Percentiles rank a stretch among this genome's conserved stretches.
phyloP scores from a whole-genome alignment of 2,888 invertebrate genomes.

The Zeuzera pyrina region DNA sequence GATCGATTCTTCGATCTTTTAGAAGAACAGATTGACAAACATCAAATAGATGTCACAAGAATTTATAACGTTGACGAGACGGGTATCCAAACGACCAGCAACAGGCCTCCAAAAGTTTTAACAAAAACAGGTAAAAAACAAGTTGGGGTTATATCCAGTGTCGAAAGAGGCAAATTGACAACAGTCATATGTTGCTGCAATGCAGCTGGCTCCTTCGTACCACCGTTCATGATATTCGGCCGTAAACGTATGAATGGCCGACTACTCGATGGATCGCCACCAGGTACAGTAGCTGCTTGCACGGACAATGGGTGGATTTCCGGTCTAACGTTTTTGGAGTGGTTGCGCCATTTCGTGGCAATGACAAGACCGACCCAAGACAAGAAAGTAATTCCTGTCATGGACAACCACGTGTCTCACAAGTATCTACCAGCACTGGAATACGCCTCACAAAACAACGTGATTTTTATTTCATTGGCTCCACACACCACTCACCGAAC shows the following conservation, averaged over 20 bases:
- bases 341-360: constrained; percentile 10
- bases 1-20: constrained; percentile 10
- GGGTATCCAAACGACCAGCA: constrained; percentile 6
- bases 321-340: constrained; percentile 15
- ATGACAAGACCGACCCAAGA: constrained; percentile 11
- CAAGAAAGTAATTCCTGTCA: constrained; percentile 7
- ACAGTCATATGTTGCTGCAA: constrained; percentile 18
- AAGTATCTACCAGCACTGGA: constrained; percentile 11
- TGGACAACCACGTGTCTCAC: constrained; percentile 12
- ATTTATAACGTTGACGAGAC: constrained; percentile 10
- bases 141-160: constrained; percentile 19
- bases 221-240: constrained; percentile 27
- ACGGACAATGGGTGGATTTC: constrained; percentile 17
- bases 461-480: constrained; percentile 11
- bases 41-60: too few relatives aligned
- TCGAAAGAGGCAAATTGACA: constrained; percentile 19
- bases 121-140: constrained; percentile 19
- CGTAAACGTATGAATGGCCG: constrained; percentile 21
- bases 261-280: constrained; percentile 19
- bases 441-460: constrained; percentile 8
- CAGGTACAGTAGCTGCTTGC: constrained; percentile 14
- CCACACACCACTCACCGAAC: constrained; percentile 11
- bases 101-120: constrained; percentile 13
- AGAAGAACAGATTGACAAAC: constrained; percentile 4
- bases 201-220: constrained; percentile 22